Conservation (phyloP, 2,113 vertebrate genomes). For the Tachuris rubrigastra region DNA sequence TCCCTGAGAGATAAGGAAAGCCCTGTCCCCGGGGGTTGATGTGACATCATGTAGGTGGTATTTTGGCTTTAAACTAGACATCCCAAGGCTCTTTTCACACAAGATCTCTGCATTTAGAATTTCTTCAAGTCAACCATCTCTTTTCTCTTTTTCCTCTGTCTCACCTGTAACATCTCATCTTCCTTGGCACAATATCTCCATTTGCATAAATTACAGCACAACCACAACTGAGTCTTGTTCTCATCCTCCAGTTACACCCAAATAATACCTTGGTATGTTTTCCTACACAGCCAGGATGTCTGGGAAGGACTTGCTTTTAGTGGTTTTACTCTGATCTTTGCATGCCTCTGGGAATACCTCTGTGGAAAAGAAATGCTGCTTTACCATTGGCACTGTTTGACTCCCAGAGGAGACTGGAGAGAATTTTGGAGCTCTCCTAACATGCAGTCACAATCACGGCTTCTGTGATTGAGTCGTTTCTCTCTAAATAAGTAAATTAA, state of each 20-base stretch:
- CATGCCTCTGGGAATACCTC: not conserved
- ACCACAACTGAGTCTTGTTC: not conserved
- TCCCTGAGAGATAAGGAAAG: not conserved
- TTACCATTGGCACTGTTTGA: not conserved
- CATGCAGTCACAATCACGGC: conserved; percentile 83
- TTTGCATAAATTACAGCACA: not conserved
- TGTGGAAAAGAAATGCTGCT: not conserved
- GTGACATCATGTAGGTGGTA: not conserved
- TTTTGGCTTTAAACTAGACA: not conserved
- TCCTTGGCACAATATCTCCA: not conserved
- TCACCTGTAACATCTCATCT: not conserved
- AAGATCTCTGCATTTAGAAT: not conserved
- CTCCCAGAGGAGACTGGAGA: conserved; percentile 66
- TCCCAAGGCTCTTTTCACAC: fast-evolving
- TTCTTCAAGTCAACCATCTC: not conserved
- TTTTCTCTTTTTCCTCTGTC: not conserved
- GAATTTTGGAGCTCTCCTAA: conserved; percentile 70
- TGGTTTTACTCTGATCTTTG: not conserved
- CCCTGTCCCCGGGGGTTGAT: not conserved
- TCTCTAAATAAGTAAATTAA: conserved; percentile 92
- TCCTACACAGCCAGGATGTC: not conserved
- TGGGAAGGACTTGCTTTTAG: not conserved
- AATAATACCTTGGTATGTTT: not conserved
- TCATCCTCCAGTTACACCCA: not conserved
- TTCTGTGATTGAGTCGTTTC: conserved; percentile 83